Evolutionary conservation across 1,140 invertebrate genomes (phyloP).

Genomic region (Lordiphosa clarofinis): DNA sequence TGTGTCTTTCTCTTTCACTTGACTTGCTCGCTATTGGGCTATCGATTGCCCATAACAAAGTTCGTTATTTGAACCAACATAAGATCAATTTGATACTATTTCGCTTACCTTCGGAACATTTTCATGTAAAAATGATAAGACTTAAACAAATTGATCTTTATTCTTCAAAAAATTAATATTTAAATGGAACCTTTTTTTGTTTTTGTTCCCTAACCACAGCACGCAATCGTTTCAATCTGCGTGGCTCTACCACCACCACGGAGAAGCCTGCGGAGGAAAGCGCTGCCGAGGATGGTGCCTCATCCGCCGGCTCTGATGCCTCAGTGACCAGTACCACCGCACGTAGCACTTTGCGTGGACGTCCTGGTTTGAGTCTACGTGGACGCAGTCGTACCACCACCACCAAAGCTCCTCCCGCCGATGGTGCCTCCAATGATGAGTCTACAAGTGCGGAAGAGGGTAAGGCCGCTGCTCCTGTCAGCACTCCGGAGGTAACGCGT

Average conservation of each 20-base stretch:
- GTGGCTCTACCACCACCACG: slow-evolving; percentile 60
- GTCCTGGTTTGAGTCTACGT: slow-evolving; percentile 82
- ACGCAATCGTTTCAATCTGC: slow-evolving; percentile 76
- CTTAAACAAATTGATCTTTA: too few species aligned
- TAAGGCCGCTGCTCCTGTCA: slow-evolving; percentile 65
- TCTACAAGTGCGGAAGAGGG: slow-evolving; percentile 66
- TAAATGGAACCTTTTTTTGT: too few species aligned
- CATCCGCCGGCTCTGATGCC: slow-evolving; percentile 36
- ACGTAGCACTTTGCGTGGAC: slow-evolving; percentile 80
- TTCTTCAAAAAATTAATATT: too few species aligned
- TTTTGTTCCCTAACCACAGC: slow-evolving; percentile 22
- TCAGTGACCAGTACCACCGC: slow-evolving; percentile 77
- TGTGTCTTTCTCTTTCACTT: too few species aligned
- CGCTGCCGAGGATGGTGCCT: slow-evolving; percentile 49
- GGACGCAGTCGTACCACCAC: slow-evolving; percentile 81
- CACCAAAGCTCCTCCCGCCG: slow-evolving; percentile 74
- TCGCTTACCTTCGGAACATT: too few species aligned
- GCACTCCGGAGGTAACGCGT: slow-evolving; percentile 41
- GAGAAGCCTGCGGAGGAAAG: slow-evolving; percentile 60
- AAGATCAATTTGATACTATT: too few species aligned
- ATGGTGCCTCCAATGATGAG: slow-evolving; percentile 61
- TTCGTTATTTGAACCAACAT: too few species aligned
- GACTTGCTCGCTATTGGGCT: too few species aligned
- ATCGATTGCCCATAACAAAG: too few species aligned
- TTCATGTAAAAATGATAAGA: too few species aligned